A percentile compares a stretch with the other conserved stretches of the same genome.
These are phyloP conservation scores for Halictus rubicundus DNA, from an alignment of 1,140 invertebrate genomes.

Conservation along the genomic window DNA sequence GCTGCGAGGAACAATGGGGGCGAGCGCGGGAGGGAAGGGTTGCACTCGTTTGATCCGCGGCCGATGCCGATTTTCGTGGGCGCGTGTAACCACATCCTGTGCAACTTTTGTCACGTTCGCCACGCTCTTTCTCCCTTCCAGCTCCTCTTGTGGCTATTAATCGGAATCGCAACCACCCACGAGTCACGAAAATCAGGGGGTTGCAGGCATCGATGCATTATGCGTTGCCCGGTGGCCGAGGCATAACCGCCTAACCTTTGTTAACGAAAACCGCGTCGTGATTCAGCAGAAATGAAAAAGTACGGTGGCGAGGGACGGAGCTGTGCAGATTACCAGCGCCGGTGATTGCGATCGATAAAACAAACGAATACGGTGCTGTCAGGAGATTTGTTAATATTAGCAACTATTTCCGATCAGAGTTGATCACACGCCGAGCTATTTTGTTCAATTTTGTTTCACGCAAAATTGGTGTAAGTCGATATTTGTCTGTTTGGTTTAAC, in stretches of 20 bases:
- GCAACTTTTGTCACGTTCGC: conserved; percentile 53
- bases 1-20: conserved; percentile 47
- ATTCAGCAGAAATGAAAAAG: conserved; percentile 12
- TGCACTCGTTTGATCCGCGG: conserved; percentile 47
- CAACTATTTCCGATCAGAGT: no score
- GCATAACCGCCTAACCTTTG: neutral
- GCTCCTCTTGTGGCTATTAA: conserved; percentile 1
- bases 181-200: conserved; percentile 26
- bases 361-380: neutral
- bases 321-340: no score
- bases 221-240: neutral
- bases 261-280: conserved; percentile 30
- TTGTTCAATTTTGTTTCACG: no score
- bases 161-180: conserved; percentile 48
- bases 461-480: no score
- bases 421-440: no score
- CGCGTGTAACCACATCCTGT: conserved; percentile 50
- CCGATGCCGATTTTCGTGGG: conserved; percentile 49
- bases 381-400: no score
- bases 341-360: neutral
- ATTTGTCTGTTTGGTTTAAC: no score
- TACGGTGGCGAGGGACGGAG: neutral
- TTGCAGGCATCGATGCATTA: neutral
- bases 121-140: neutral
- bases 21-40: conserved; percentile 23